These are phyloP conservation scores for Pituophis catenifer DNA, from an alignment of 2,113 vertebrate genomes.

Conservation along the genomic window DNA sequence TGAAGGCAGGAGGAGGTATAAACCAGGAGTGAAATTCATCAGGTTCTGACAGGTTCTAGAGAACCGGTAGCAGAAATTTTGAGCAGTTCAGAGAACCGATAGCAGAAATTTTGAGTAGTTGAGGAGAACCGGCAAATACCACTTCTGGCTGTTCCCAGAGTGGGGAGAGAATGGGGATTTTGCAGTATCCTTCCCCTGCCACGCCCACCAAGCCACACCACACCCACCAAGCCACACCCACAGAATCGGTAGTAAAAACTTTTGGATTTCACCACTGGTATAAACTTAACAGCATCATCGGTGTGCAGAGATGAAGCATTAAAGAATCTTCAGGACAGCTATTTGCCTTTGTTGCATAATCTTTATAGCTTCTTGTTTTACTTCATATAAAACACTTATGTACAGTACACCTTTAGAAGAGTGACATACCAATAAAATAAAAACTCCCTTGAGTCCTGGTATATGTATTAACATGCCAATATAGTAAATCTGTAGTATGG, in stretches of 20 bases:
- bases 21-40: not conserved
- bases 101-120: too few species aligned
- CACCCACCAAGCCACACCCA: too few species aligned
- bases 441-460: not conserved
- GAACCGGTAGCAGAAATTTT: too few species aligned
- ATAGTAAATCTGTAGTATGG: not conserved
- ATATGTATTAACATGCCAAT: not conserved
- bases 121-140: too few species aligned
- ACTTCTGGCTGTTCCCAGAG: too few species aligned
- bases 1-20: not conserved
- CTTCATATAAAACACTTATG: not conserved
- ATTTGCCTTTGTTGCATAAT: not conserved
- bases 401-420: not conserved
- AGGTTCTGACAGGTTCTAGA: too few species aligned
- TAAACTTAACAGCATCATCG: not conserved
- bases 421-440: not conserved
- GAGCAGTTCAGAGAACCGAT: too few species aligned
- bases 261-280: not conserved
- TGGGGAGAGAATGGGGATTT: too few species aligned
- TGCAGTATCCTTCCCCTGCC: too few species aligned
- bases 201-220: too few species aligned
- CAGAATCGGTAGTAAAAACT: too few species aligned
- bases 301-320: not conserved
- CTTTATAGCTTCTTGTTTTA: not conserved
- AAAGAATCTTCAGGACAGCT: not conserved